Conservation (phyloP, 2,888 invertebrate genomes). For the Eucriotettix oculatus region DNA sequence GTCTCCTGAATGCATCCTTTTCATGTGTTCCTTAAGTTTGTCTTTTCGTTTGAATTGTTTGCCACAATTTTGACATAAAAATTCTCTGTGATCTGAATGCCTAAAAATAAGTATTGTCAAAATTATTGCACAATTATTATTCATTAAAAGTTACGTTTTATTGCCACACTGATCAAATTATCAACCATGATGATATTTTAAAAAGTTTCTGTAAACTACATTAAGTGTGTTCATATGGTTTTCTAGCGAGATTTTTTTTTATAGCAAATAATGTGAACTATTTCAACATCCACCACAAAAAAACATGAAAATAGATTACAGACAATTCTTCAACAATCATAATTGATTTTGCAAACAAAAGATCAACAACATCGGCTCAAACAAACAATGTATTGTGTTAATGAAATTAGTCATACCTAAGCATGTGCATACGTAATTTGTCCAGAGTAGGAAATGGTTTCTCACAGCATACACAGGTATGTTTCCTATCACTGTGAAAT, state of each 20-base stretch:
- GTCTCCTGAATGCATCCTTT: constrained; percentile 43
- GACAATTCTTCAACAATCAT: not conserved
- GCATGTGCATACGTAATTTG: constrained; percentile 53
- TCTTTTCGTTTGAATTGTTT: constrained; percentile 63
- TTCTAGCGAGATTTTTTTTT: too few relatives aligned
- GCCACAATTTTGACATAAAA: constrained; percentile 58
- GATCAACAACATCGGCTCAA: not conserved
- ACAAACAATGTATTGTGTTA: not conserved
- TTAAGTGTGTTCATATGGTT: too few relatives aligned
- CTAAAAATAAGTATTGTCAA: constrained; percentile 13
- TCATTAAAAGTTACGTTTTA: too few relatives aligned
- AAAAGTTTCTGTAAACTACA: too few relatives aligned
- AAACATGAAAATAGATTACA: too few relatives aligned
- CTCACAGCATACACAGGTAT: constrained; percentile 47
- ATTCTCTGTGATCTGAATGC: constrained; percentile 47
- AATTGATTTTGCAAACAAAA: too few relatives aligned
- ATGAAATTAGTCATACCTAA: constrained; percentile 26
- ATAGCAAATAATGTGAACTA: too few relatives aligned
- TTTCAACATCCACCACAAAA: too few relatives aligned
- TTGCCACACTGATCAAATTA: too few relatives aligned
- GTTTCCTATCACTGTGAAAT: constrained; percentile 51
- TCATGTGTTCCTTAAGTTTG: constrained; percentile 55
- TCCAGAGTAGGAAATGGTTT: constrained; percentile 53
- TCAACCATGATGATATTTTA: too few relatives aligned
- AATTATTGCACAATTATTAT: too few relatives aligned